A percentile compares a stretch with the other conserved stretches of the same genome.
These are phyloP conservation scores for Calosoma granatense DNA, from an alignment of 1,140 invertebrate species.

Conservation along the genomic window DNA sequence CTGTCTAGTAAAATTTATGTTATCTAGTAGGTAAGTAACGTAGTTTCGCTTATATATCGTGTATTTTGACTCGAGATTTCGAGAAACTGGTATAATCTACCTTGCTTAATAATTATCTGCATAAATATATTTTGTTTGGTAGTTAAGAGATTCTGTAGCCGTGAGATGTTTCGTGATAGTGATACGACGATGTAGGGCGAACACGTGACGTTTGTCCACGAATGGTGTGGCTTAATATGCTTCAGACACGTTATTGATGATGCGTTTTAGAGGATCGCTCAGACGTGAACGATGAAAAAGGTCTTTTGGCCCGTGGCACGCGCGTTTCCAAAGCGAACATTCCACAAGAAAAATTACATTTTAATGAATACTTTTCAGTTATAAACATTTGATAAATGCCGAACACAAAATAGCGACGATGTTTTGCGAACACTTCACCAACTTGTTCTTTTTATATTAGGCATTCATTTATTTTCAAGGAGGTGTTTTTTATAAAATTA, in stretches of 20 bases:
- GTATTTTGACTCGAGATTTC: no score
- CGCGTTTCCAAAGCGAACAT: background rate
- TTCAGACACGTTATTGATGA: conserved; percentile 8
- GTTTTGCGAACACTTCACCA: no score
- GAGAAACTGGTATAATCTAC: no score
- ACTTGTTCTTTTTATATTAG: no score
- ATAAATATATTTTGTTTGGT: no score
- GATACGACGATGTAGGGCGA: background rate
- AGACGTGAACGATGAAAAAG: conserved; percentile 8
- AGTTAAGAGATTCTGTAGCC: no score
- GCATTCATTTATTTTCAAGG: no score
- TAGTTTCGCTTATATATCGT: no score
- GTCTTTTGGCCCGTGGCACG: background rate
- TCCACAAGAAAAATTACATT: conserved; percentile 5
- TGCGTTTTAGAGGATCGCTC: conserved; percentile 1
- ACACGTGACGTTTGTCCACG: background rate
- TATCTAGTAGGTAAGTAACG: no score
- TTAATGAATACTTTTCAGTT: background rate
- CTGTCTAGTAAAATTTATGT: no score
- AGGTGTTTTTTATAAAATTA: no score
- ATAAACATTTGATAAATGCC: conserved; percentile 1
- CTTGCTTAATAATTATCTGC: no score
- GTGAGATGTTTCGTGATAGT: background rate
- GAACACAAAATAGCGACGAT: background rate
- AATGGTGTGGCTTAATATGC: background rate